Evolutionary conservation across 2,113 vertebrate species (phyloP), one percentile per base, ranked within the genome.

Genomic region (Cephalopterus ornatus): DNA sequence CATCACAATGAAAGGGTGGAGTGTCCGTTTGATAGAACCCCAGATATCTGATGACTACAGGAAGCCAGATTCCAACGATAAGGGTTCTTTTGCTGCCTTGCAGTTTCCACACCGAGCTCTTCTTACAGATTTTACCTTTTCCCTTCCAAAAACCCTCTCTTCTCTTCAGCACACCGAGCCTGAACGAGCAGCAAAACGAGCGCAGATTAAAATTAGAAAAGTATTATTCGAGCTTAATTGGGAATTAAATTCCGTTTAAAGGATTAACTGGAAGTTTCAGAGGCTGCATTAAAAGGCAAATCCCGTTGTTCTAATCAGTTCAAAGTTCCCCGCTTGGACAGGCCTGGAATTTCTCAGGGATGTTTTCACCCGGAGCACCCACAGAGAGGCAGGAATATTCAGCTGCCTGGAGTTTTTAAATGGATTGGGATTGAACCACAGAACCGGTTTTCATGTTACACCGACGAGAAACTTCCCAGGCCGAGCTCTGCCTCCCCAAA

Each of bases 41-140:
- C 2, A 78, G 88, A 28, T 86, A 85, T 16, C 92, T 92, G 93
- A 41, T 62, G 92, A 87, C 23, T 68, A 37, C 95, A 97, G 97
- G 96, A 95, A 97, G 80, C 23, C 12, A 95, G 91, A 95, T 92
- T 11, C 47, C n/a, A 8, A 7, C 5, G 90, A 93, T 84, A 96
- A 67, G 14, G 2, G 21, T 11, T 92, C 66, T 42, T 59, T 42
- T 46, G 68, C 72, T 1, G 14, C 35, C 79, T 66, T 53, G 88
- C 94, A 96, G 49, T 91, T 97, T 96, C 93, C 94, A 95, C 4
- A 32, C 12, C 5, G 7, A 75, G 32, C 76, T 39, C 44, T 19
- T 62, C 71, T 83, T 10, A 35, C 2, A 12, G 8, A 91, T 37
- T 72, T 50, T 9, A 50, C 49, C 49, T 27, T 27, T 27, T 27